phyloP scores from a whole-genome alignment of 2,797 vertebrate species.

The Enteromius viviparus region DNA sequence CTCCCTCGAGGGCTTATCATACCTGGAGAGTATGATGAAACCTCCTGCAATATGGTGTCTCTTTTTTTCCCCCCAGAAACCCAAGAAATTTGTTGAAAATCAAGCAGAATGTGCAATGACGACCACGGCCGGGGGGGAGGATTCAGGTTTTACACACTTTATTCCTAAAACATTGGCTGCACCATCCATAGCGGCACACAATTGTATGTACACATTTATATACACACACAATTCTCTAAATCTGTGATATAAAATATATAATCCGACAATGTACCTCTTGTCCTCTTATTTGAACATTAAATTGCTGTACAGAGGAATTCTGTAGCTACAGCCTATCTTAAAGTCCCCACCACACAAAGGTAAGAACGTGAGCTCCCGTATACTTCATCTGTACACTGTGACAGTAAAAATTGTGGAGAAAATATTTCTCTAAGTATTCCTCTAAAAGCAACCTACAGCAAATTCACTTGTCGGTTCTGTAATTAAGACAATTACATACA shows the following conservation, averaged over 20 bases:
- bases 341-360: slow-evolving; percentile 95
- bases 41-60: slow-evolving; percentile 26
- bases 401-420: slow-evolving; percentile 99
- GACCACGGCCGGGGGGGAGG: slow-evolving; percentile 16
- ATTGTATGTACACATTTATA: slow-evolving; percentile 84
- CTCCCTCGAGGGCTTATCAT: slow-evolving; percentile 36
- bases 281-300: slow-evolving; percentile 94
- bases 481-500: slow-evolving; percentile 99
- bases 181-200: slow-evolving; percentile 84
- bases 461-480: slow-evolving; percentile 86
- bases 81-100: slow-evolving; percentile 39
- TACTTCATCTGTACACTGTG: slow-evolving; percentile 96
- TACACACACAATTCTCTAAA: slow-evolving; percentile 82
- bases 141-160: slow-evolving; percentile 82
- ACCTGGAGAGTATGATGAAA: slow-evolving; percentile 48
- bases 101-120: slow-evolving; percentile 20
- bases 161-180: slow-evolving; percentile 88
- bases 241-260: slow-evolving; percentile 99
- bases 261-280: slow-evolving; percentile 98
- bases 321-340: slow-evolving; percentile 96
- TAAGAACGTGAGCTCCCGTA: slow-evolving; percentile 89
- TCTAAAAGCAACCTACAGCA: slow-evolving; percentile 99
- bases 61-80: slow-evolving; percentile 20
- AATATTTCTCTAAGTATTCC: slow-evolving; percentile 94
- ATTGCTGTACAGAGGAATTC: slow-evolving; percentile 99